Conservation (phyloP, 2,888 invertebrate species). For the Doris montereyensis region DNA sequence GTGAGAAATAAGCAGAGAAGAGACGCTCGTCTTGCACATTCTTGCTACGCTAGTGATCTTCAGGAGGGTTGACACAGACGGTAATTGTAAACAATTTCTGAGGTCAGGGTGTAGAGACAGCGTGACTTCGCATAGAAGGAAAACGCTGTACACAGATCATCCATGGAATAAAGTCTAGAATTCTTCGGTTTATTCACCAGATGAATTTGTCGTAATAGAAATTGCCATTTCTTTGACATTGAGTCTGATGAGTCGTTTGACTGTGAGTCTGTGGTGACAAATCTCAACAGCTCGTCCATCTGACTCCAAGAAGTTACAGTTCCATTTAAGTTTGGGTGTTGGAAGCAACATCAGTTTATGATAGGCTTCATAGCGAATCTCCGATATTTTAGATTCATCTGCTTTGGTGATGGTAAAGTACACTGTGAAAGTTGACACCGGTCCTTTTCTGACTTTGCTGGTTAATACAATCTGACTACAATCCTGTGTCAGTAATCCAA, state of each 20-base stretch:
- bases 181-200: background rate
- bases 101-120: background rate
- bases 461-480: background rate
- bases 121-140: background rate
- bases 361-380: background rate
- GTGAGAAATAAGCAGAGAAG: background rate
- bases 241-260: background rate
- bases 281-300: background rate
- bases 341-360: background rate
- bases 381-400: background rate
- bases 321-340: background rate
- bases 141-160: background rate
- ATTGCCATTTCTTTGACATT: too few relatives aligned
- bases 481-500: background rate
- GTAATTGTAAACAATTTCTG: background rate
- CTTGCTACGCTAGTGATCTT: conserved; percentile 7
- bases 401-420: background rate
- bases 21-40: background rate
- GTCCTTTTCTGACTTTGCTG: background rate
- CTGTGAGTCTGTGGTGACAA: background rate
- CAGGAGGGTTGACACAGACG: background rate
- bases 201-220: background rate
- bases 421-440: background rate
- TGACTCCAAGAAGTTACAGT: background rate
- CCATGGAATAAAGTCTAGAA: background rate